A percentile compares a stretch with the other conserved stretches of the same genome.
phyloP scores from a whole-genome alignment of 2,113 vertebrate species.

The Percopsis transmontana region DNA sequence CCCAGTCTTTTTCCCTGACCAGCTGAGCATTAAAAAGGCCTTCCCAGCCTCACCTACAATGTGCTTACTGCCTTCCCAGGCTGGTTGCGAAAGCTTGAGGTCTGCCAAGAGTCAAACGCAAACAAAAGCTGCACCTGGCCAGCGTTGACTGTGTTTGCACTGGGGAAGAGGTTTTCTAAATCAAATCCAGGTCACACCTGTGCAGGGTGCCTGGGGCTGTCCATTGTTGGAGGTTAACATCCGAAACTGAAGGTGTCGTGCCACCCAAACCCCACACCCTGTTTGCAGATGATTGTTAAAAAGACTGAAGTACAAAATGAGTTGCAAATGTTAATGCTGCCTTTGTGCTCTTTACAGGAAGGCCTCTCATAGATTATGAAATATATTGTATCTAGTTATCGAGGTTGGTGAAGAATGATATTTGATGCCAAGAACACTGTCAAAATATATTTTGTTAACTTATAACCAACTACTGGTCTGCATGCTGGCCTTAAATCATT shows the following conservation, averaged over 20 bases:
- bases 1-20: constrained; percentile 22
- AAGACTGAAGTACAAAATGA: too few relatives aligned
- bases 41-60: constrained; percentile 47
- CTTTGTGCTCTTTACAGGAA: too few relatives aligned
- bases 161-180: constrained; percentile 78
- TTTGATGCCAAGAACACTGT: too few relatives aligned
- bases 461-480: too few relatives aligned
- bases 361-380: too few relatives aligned
- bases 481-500: neutral
- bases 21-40: constrained; percentile 38
- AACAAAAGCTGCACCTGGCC: constrained; percentile 80
- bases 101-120: constrained; percentile 66
- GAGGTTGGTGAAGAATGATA: too few relatives aligned
- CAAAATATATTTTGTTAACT: too few relatives aligned
- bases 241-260: constrained; percentile 69
- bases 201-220: constrained; percentile 60
- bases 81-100: constrained; percentile 68
- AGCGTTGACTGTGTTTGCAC: constrained; percentile 71
- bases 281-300: constrained; percentile 30
- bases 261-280: constrained; percentile 47
- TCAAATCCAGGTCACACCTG: constrained; percentile 84
- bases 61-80: constrained; percentile 30
- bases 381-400: too few relatives aligned
- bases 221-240: constrained; percentile 72
- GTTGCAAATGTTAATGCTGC: too few relatives aligned